Conservation (phyloP, 2,797 vertebrate genomes). For the Gallinago nigripennis region DNA sequence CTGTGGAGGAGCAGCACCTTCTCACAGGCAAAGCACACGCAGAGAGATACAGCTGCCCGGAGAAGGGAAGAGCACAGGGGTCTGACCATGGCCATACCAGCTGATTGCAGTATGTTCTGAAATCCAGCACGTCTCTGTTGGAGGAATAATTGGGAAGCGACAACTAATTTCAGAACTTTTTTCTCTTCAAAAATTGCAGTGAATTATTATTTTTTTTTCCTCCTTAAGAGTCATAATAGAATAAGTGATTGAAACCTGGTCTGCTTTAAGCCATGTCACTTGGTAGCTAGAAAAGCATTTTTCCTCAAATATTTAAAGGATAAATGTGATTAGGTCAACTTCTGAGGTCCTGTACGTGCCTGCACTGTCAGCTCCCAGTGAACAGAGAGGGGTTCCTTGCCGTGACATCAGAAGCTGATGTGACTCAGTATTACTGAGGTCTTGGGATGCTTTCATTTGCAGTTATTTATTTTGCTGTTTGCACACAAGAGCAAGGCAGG, state of each 20-base stretch:
- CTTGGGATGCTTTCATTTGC: not conserved
- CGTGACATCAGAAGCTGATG: not conserved
- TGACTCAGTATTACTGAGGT: not conserved
- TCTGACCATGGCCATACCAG: not conserved
- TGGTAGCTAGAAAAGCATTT: not conserved
- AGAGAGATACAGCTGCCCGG: not conserved
- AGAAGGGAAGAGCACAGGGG: not conserved
- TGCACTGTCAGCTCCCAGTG: not conserved
- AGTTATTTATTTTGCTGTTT: not conserved
- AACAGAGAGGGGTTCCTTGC: not conserved
- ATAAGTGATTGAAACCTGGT: not conserved
- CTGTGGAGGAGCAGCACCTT: not conserved
- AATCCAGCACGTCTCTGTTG: not conserved
- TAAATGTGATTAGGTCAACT: not conserved
- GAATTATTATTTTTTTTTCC: not conserved
- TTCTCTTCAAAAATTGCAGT: not conserved
- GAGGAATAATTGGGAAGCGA: not conserved
- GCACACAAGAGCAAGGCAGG: not conserved
- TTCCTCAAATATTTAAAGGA: not conserved
- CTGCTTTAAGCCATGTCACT: not conserved
- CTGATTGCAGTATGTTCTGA: not conserved
- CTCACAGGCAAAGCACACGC: fast-evolving
- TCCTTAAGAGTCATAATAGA: not conserved
- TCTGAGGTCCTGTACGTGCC: not conserved
- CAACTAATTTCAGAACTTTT: not conserved